Conservation (phyloP, 1,140 invertebrate genomes). For the Sitophilus oryzae region DNA sequence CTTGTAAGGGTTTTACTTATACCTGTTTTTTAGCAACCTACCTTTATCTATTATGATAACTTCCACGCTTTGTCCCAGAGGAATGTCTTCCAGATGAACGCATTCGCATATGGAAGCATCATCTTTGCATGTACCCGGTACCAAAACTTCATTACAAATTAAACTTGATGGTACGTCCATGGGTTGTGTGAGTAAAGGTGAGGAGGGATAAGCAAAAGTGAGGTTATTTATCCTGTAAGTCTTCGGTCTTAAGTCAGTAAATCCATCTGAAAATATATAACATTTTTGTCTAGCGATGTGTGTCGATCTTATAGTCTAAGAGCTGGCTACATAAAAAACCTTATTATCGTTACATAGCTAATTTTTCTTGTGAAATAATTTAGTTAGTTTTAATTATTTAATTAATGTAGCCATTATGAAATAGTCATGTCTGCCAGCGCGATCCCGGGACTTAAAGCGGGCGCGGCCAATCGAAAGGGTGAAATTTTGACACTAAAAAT, state of each 20-base stretch:
- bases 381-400: too few relatives aligned
- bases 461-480: too few relatives aligned
- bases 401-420: too few relatives aligned
- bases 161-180: conserved; percentile 49
- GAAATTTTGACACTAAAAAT: too few relatives aligned
- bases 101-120: conserved; percentile 56
- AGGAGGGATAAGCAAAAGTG: conserved; percentile 63
- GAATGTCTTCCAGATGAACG: conserved; percentile 58
- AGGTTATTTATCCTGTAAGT: conserved; percentile 55
- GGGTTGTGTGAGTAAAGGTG: conserved; percentile 59
- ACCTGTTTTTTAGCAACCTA: too few relatives aligned
- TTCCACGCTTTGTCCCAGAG: conserved; percentile 57
- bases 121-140: conserved; percentile 41
- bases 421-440: too few relatives aligned
- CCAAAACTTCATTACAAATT: conserved; percentile 47
- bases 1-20: too few relatives aligned
- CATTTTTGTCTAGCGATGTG: not conserved
- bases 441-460: too few relatives aligned
- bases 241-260: conserved; percentile 30
- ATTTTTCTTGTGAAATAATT: too few relatives aligned
- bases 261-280: conserved; percentile 20
- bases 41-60: conserved; percentile 64
- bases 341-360: too few relatives aligned
- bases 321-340: too few relatives aligned
- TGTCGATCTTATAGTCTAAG: too few relatives aligned